These are phyloP conservation scores for Pangasius djambal DNA, from an alignment of 2,797 vertebrate species.

Conservation along the genomic window DNA sequence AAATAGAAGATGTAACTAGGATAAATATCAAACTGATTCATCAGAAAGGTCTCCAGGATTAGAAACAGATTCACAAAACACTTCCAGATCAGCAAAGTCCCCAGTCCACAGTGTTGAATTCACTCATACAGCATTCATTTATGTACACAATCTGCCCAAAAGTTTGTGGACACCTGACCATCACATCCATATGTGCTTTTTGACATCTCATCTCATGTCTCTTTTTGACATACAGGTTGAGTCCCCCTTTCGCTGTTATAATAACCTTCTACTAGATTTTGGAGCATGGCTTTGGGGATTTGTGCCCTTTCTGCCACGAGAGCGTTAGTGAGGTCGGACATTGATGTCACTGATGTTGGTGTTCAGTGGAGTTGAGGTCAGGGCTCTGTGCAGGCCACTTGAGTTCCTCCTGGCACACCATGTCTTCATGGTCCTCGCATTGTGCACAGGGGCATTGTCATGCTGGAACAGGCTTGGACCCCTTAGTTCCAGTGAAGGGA, in stretches of 20 bases:
- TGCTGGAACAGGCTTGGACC: neutral
- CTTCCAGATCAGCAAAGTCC: neutral
- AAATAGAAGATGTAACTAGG: constrained; percentile 15
- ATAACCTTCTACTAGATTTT: neutral
- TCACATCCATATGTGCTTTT: neutral
- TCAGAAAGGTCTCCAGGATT: neutral
- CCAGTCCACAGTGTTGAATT: neutral
- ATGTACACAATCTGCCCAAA: neutral
- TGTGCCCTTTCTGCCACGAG: neutral
- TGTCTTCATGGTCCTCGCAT: neutral
- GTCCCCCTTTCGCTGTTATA: neutral
- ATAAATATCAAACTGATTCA: neutral
- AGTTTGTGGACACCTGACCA: neutral
- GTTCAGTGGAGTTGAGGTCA: neutral
- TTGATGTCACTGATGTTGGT: neutral
- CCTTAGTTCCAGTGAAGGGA: neutral
- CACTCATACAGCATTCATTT: too few species aligned
- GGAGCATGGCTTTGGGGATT: neutral
- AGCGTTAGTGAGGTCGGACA: neutral
- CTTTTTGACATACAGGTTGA: too few species aligned
- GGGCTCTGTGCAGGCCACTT: neutral
- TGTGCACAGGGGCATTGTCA: neutral
- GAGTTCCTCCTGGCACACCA: neutral
- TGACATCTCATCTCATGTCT: neutral
- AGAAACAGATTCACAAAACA: neutral